Conservation (phyloP, 2,797 vertebrate species). For the Crax fasciolata region DNA sequence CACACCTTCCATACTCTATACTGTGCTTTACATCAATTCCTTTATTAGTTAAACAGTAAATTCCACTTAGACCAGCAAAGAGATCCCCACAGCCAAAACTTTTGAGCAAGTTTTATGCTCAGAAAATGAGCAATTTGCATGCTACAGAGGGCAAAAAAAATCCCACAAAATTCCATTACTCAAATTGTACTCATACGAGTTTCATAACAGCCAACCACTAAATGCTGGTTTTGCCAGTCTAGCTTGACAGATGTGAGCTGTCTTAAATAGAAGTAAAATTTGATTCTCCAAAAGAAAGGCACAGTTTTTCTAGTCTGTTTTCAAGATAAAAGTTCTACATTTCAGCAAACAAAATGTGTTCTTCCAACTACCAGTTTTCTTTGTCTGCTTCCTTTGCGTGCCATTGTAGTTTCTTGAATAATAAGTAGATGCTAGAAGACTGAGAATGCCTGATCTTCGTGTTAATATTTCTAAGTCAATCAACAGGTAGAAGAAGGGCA, state of each 20-base stretch:
- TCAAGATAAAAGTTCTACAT: neutral
- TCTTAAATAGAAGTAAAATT: neutral
- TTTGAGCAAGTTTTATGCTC: constrained; percentile 7
- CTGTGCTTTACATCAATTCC: constrained; percentile 72
- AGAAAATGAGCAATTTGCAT: constrained; percentile 39
- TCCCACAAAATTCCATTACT: constrained; percentile 44
- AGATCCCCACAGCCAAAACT: neutral
- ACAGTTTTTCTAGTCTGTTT: neutral
- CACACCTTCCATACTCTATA: neutral
- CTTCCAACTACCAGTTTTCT: neutral
- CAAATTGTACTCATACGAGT: neutral
- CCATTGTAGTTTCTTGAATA: neutral
- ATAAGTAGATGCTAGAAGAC: neutral
- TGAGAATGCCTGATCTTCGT: neutral
- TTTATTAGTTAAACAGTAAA: constrained; percentile 77
- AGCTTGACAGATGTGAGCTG: neutral
- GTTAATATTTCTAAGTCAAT: neutral
- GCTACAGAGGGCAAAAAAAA: constrained; percentile 31
- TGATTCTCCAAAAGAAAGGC: neutral
- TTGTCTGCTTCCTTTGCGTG: neutral
- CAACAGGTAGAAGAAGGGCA: neutral
- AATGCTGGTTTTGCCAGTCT: neutral
- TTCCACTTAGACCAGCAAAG: constrained; percentile 56
- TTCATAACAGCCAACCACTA: constrained; percentile 1
- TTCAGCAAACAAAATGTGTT: neutral